phyloP scores from a whole-genome alignment of 2,888 invertebrate species.

The Amiota communis region DNA sequence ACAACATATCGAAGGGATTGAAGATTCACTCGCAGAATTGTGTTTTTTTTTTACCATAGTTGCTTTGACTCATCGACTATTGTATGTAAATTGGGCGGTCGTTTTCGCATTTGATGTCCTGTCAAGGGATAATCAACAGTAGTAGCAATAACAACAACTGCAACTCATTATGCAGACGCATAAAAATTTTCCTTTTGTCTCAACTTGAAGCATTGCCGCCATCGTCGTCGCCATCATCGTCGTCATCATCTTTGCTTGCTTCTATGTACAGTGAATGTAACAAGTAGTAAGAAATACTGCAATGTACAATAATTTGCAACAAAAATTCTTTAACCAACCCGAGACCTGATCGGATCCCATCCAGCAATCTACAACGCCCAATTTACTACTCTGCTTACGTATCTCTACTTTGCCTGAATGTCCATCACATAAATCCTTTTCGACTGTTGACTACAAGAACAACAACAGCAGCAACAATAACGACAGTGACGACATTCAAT shows the following conservation, averaged over 20 bases:
- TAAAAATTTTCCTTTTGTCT: constrained; percentile 47
- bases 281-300: constrained; percentile 61
- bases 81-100: constrained; percentile 72
- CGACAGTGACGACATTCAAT: not conserved
- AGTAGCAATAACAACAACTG: constrained; percentile 43
- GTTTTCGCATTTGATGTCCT: constrained; percentile 68
- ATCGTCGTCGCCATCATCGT: constrained; percentile 41
- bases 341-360: constrained; percentile 24
- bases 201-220: constrained; percentile 25
- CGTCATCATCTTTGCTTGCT: constrained; percentile 37
- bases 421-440: constrained; percentile 29
- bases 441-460: constrained; percentile 1
- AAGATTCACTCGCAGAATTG: not conserved
- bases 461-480: not conserved
- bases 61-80: constrained; percentile 46
- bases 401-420: not conserved
- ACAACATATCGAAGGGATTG: not conserved
- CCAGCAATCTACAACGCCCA: constrained; percentile 11
- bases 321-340: constrained; percentile 41
- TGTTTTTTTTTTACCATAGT: constrained; percentile 35
- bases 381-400: not conserved
- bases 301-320: constrained; percentile 63
- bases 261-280: constrained; percentile 47
- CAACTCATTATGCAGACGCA: constrained; percentile 68
- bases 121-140: constrained; percentile 67